Evolutionary conservation across 1,140 invertebrate species (phyloP).

Genomic region (Bombus sylvicola): DNA sequence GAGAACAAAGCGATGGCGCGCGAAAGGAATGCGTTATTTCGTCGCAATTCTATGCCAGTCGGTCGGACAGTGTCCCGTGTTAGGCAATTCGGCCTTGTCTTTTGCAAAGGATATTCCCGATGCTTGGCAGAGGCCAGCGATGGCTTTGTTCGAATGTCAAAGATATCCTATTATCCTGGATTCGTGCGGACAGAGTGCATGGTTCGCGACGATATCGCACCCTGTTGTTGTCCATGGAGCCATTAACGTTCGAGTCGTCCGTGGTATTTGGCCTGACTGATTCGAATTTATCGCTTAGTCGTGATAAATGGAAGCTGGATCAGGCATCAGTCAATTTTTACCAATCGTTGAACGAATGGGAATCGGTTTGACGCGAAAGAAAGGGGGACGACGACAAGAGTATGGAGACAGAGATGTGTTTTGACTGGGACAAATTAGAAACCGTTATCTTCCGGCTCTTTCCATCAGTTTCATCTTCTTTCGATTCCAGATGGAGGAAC

Average conservation of each 20-base stretch:
- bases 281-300: neutral
- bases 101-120: no score
- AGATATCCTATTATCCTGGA: constrained; percentile 7
- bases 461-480: neutral
- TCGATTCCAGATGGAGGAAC: neutral
- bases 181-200: neutral
- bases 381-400: neutral
- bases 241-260: constrained; percentile 10
- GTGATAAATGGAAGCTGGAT: neutral
- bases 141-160: constrained; percentile 1
- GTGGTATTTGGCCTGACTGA: neutral
- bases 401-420: neutral
- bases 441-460: neutral
- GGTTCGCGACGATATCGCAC: constrained; percentile 19
- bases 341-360: neutral
- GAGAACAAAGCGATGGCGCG: neutral
- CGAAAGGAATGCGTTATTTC: constrained; percentile 7
- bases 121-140: no score
- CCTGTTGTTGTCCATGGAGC: neutral
- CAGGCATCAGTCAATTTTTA: neutral
- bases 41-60: neutral
- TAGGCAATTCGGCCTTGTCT: neutral
- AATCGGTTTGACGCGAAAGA: neutral
- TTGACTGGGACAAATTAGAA: constrained; percentile 5
- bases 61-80: neutral